Percentiles rank a stretch among this genome's conserved stretches.
Evolutionary conservation across 2,797 vertebrate genomes (phyloP).

Genomic region (Cryptoprocta ferox): DNA sequence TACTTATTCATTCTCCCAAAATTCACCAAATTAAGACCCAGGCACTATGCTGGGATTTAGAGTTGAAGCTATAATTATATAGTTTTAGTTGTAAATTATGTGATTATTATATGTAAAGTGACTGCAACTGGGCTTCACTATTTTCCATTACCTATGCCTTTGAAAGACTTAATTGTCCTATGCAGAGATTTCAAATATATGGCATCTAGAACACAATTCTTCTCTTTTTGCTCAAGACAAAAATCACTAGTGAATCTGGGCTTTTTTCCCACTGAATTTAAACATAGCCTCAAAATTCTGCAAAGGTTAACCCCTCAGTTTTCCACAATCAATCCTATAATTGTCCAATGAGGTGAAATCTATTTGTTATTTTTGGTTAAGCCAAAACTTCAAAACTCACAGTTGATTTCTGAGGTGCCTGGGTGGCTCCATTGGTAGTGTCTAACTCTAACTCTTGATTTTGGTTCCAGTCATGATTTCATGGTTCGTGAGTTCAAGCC

Average conservation of each 20-base stretch:
- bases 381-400: background rate
- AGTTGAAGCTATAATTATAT: background rate
- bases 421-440: no score
- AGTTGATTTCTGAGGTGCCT: background rate
- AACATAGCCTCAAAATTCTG: background rate
- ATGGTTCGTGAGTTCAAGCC: no score
- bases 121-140: background rate
- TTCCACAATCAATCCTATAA: background rate
- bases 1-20: constrained; percentile 6
- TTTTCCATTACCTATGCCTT: background rate
- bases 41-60: background rate
- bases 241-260: background rate
- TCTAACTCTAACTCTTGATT: no score
- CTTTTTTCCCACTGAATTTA: background rate
- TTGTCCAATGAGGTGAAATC: background rate
- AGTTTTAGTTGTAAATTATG: background rate
- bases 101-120: background rate
- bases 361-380: background rate
- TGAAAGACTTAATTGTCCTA: background rate
- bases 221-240: background rate
- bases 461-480: no score
- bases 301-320: background rate
- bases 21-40: background rate
- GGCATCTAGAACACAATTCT: background rate
- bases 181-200: background rate